phyloP scores from a whole-genome alignment of 64 coral and sea anemone genomes.

The Orbicella faveolata region DNA sequence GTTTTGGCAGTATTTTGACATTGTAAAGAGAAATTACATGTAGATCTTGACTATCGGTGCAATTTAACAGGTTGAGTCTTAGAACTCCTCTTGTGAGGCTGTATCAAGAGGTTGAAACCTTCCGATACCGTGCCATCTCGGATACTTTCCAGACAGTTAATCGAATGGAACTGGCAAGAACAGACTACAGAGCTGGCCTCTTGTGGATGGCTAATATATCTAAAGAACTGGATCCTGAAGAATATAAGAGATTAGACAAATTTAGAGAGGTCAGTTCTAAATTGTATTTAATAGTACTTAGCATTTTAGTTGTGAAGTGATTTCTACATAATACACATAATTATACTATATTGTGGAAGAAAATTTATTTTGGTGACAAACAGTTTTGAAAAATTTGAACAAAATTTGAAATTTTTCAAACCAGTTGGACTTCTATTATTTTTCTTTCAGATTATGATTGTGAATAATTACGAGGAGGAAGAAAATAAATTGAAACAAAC shows the following conservation, averaged over 20 bases:
- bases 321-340: too few relatives aligned
- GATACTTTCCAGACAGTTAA: constrained; percentile 84
- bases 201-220: constrained; percentile 98
- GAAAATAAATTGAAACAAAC: too few relatives aligned
- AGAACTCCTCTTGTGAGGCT: constrained; percentile 92
- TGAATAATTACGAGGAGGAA: too few relatives aligned
- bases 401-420: too few relatives aligned
- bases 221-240: constrained; percentile 95
- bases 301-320: neutral
- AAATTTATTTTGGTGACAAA: too few relatives aligned
- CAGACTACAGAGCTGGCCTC: constrained; percentile 91
- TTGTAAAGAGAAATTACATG: neutral
- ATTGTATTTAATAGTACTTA: neutral
- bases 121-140: constrained; percentile 88
- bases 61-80: constrained; percentile 66
- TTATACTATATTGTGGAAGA: too few relatives aligned
- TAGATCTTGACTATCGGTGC: neutral
- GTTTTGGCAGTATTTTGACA: neutral
- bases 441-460: too few relatives aligned
- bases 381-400: too few relatives aligned
- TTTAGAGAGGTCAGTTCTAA: constrained; percentile 88
- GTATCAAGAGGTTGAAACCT: constrained; percentile 98
- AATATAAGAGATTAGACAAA: constrained; percentile 94
- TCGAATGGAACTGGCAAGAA: constrained; percentile 89
- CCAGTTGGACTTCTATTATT: too few relatives aligned